Evolutionary conservation across 2,888 invertebrate species (phyloP).

Genomic region (Protula sp.): DNA sequence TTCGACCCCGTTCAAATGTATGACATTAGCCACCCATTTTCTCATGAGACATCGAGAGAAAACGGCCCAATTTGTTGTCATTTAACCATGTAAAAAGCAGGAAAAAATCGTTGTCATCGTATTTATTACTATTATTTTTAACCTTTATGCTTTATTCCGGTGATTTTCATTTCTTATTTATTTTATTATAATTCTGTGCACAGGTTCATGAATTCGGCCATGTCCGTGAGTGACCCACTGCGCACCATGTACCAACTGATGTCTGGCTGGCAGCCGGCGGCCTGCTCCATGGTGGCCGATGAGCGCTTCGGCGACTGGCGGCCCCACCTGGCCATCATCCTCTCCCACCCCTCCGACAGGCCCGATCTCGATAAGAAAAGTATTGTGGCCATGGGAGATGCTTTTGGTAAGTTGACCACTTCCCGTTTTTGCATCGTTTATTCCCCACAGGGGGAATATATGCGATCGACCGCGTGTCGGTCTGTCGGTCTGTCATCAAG

Average conservation of each 20-base stretch:
- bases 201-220: slow-evolving; percentile 73
- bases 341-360: slow-evolving; percentile 65
- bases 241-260: slow-evolving; percentile 90
- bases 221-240: slow-evolving; percentile 78
- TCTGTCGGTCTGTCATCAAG: too few species aligned
- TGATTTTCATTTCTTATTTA: too few species aligned
- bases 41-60: neutral
- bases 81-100: slow-evolving; percentile 1
- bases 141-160: too few species aligned
- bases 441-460: too few species aligned
- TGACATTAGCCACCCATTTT: too few species aligned
- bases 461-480: too few species aligned
- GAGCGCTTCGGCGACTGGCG: slow-evolving; percentile 76
- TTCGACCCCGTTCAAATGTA: too few species aligned
- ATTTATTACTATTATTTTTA: too few species aligned
- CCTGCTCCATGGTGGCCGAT: slow-evolving; percentile 62
- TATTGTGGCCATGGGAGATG: slow-evolving; percentile 65
- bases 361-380: slow-evolving; percentile 57
- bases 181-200: too few species aligned
- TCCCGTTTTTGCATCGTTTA: neutral
- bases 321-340: slow-evolving; percentile 90
- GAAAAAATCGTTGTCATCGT: too few species aligned
- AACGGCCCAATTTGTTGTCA: neutral
- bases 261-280: slow-evolving; percentile 73
- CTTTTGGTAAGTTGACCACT: slow-evolving; percentile 45